phyloP scores from a whole-genome alignment of 30 jellyfish, hydroid and myxozoan species.

The Rhopilema esculentum region DNA sequence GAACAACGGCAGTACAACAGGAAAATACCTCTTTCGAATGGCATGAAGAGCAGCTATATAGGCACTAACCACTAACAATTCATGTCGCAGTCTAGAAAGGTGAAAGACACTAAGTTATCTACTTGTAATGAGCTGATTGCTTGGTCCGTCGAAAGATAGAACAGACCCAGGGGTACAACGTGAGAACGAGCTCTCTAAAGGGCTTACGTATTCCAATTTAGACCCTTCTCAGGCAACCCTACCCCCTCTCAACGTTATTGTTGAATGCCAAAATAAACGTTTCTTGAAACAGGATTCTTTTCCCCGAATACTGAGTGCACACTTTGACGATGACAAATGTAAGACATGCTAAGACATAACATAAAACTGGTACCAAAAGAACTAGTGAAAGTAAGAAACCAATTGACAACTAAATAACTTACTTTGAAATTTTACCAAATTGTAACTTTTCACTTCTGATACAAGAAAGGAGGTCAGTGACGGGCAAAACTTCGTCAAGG shows the following conservation, averaged over 20 bases:
- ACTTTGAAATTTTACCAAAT: conserved; percentile 55
- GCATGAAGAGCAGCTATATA: conserved; percentile 86
- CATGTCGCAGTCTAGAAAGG: conserved; percentile 55
- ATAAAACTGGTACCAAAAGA: not conserved
- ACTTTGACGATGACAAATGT: too few species aligned
- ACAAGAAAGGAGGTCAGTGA: conserved; percentile 46
- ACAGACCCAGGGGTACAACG: not conserved
- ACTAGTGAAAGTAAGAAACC: not conserved
- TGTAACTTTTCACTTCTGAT: conserved; percentile 59
- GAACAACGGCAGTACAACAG: conserved; percentile 70
- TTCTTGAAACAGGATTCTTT: too few species aligned
- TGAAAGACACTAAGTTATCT: not conserved
- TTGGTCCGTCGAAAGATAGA: not conserved
- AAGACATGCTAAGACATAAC: too few species aligned
- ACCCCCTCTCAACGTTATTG: too few species aligned
- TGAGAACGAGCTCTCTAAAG: too few species aligned
- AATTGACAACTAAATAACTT: not conserved
- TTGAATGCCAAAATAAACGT: too few species aligned
- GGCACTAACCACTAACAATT: conserved; percentile 55
- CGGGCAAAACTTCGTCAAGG: conserved; percentile 42
- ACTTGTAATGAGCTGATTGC: not conserved
- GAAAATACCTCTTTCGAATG: conserved; percentile 56
- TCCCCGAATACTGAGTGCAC: too few species aligned
- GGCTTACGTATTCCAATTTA: too few species aligned
- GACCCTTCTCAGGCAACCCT: too few species aligned